These are phyloP conservation scores for Perdita meconis DNA, from an alignment of 2,888 invertebrate species.

Conservation along the genomic window DNA sequence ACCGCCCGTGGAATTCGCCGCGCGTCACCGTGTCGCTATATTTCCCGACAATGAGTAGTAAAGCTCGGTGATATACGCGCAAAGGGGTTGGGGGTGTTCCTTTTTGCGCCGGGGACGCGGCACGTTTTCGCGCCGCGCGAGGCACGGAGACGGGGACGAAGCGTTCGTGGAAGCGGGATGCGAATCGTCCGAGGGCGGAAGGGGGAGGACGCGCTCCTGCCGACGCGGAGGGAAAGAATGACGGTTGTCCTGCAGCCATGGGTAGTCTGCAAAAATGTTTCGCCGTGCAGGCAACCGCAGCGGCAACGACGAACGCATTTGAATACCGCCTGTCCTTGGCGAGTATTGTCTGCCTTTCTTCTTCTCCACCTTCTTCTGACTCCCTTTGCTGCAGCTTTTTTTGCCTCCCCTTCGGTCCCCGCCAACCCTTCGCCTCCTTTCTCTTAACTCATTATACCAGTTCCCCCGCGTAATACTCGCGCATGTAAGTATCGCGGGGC, in stretches of 20 bases:
- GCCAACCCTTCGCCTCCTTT: slow-evolving; percentile 52
- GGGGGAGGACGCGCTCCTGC: slow-evolving; percentile 51
- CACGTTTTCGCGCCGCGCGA: slow-evolving; percentile 27
- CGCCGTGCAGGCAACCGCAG: slow-evolving; percentile 57
- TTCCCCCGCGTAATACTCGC: slow-evolving; percentile 45
- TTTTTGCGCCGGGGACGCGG: slow-evolving; percentile 44
- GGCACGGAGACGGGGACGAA: slow-evolving; percentile 24
- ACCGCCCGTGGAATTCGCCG: slow-evolving; percentile 56
- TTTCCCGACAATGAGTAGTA: slow-evolving; percentile 73
- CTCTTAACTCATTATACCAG: slow-evolving; percentile 63
- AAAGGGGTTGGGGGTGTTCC: slow-evolving; percentile 40
- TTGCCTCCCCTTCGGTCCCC: slow-evolving; percentile 22
- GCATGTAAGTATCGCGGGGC: slow-evolving; percentile 7
- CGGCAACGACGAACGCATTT: slow-evolving; percentile 74
- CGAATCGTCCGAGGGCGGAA: neutral
- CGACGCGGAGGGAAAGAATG: slow-evolving; percentile 61
- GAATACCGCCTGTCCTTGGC: slow-evolving; percentile 78
- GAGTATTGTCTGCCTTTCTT: slow-evolving; percentile 74
- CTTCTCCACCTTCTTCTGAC: slow-evolving; percentile 56
- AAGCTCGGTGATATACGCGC: slow-evolving; percentile 69
- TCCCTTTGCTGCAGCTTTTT: slow-evolving; percentile 27
- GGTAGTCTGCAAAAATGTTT: slow-evolving; percentile 75
- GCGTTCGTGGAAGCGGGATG: slow-evolving; percentile 13
- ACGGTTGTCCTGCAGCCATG: slow-evolving; percentile 69
- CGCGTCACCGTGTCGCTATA: slow-evolving; percentile 66